phyloP scores from a whole-genome alignment of 2,113 vertebrate genomes.

The Colinus virginianus region DNA sequence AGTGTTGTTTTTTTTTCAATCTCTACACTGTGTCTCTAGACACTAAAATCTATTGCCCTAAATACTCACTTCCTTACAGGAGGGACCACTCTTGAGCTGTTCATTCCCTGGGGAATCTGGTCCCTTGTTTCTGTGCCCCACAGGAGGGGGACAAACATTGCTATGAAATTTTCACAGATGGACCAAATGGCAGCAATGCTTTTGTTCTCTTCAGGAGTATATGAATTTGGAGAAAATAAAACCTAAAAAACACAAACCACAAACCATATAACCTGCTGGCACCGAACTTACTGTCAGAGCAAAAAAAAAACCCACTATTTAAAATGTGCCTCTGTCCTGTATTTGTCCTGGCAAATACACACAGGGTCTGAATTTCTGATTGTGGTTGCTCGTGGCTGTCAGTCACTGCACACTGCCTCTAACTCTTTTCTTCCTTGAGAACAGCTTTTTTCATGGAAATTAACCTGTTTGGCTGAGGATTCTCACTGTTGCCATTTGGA shows the following conservation, averaged over 20 bases:
- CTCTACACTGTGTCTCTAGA: neutral
- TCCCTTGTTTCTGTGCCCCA: neutral
- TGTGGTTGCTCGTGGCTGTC: rapidly evolving
- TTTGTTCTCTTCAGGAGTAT: rapidly evolving
- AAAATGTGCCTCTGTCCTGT: neutral
- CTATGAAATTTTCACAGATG: rapidly evolving
- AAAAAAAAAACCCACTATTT: neutral
- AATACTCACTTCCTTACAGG: neutral
- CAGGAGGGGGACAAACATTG: neutral
- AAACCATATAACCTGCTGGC: neutral
- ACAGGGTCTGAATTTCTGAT: neutral
- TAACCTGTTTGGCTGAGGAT: slow-evolving; percentile 1
- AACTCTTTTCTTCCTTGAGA: neutral
- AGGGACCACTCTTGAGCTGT: neutral
- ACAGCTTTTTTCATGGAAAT: neutral
- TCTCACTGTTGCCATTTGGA: neutral
- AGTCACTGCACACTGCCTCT: neutral
- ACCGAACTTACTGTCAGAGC: neutral
- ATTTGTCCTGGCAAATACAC: neutral
- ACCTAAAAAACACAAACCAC: slow-evolving; percentile 1
- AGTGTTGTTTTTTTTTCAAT: neutral
- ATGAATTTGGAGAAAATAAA: neutral
- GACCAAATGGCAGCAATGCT: neutral
- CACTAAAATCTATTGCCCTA: neutral
- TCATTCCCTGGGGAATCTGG: neutral